Evolutionary conservation across 2,888 invertebrate species (phyloP), one percentile per base, ranked within the genome.

Genomic region (Ophioninae sp.): DNA sequence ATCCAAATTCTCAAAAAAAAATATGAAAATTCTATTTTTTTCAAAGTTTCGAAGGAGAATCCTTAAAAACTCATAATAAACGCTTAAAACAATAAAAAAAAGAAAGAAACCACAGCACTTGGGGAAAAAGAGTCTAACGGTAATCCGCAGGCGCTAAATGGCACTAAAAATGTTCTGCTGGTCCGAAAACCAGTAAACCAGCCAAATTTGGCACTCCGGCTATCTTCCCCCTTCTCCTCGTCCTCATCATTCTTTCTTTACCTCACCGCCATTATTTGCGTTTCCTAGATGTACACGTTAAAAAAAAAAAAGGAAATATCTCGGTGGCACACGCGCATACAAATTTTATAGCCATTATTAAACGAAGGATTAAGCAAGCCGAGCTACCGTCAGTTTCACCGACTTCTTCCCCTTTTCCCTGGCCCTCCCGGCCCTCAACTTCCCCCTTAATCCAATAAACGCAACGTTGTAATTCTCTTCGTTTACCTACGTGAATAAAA

Each of bases 381-480:
- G 84, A 85, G 88, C 88, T 88, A 88, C 89, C 87, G 87, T 10
- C 61, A 17, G 50, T 50, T 50, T 50, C 17, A 50, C 50, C 50
- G 17, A 50, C 6, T 17, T 50, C 17, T 17, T 50, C 13, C 17
- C 50, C 2, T 10, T 8, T 10, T 1, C 44, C 8, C 44, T 44
- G 10, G 8, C 44, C 10, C 44, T 44, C 44, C 10, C 44, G 8
- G 10, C 2, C 44, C 7, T 10, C 10, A 8, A 2, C 44, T 44
- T 10, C 10, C 44, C 10, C 50, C 85, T 87, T 87, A 88, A 87
- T 88, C 87, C 86, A 88, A 89, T 88, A 87, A 88, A 84, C 83
- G 79, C 74, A 79, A 64, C 64, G 41, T 3, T 61, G 72, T 72
- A 56, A 59, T 74, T 83, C 84, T 86, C 80, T 78, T 79, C 86